Percentiles rank a stretch among this genome's conserved stretches.
phyloP scores from a whole-genome alignment of 2,888 invertebrate species.

The Ethmia dodecea region DNA sequence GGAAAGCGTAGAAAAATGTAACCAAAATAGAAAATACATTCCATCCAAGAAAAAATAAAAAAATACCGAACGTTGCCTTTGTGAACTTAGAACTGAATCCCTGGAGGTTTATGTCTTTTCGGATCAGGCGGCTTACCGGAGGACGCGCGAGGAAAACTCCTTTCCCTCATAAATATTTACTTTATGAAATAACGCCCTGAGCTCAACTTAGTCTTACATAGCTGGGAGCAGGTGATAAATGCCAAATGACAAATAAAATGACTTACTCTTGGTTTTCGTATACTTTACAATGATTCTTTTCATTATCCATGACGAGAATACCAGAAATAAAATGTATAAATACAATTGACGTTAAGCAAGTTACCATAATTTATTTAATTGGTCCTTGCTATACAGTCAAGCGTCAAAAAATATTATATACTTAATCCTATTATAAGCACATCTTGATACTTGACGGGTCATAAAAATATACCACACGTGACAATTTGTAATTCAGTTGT shows the following conservation, averaged over 20 bases:
- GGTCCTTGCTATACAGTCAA: too few species aligned
- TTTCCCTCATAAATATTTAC: slow-evolving; percentile 75
- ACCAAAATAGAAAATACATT: background rate
- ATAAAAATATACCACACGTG: too few species aligned
- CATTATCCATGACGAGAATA: too few species aligned
- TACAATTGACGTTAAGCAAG: too few species aligned
- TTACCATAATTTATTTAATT: too few species aligned
- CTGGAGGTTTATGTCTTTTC: slow-evolving; percentile 72
- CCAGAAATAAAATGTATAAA: too few species aligned
- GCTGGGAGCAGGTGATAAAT: slow-evolving; percentile 64
- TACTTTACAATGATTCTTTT: too few species aligned
- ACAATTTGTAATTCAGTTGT: too few species aligned
- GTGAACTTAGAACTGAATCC: slow-evolving; percentile 71
- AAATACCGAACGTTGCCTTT: slow-evolving; percentile 57
- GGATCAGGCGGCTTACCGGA: slow-evolving; percentile 69
- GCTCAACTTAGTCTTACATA: slow-evolving; percentile 54
- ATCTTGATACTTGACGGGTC: too few species aligned
- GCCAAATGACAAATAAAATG: slow-evolving; percentile 46
- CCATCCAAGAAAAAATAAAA: slow-evolving; percentile 17
- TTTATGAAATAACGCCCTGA: slow-evolving; percentile 70
- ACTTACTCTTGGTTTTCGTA: too few species aligned
- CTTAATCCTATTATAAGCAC: too few species aligned
- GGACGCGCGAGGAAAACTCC: slow-evolving; percentile 59
- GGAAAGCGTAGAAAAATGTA: slow-evolving; percentile 2
- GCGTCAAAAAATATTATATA: too few species aligned